phyloP scores from a whole-genome alignment of 2,888 invertebrate genomes.

The Rotaria sp. region DNA sequence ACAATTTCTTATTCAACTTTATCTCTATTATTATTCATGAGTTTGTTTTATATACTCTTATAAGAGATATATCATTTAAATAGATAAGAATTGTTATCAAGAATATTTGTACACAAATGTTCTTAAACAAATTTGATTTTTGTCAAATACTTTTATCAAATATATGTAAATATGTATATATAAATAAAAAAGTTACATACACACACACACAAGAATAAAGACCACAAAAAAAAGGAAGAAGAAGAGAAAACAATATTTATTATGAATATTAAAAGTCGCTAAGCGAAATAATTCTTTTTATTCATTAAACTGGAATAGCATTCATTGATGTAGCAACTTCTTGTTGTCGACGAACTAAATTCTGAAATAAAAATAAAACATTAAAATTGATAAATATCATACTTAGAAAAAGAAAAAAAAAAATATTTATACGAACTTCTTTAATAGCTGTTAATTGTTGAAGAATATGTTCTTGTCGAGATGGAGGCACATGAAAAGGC shows the following conservation, averaged over 20 bases:
- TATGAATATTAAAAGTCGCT: background rate
- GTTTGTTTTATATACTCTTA: no score
- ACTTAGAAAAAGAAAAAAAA: background rate
- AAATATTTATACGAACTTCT: background rate
- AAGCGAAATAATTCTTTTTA: background rate
- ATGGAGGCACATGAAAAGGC: constrained; percentile 28
- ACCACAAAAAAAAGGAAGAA: background rate
- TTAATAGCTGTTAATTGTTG: constrained; percentile 35
- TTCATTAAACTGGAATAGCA: constrained; percentile 11
- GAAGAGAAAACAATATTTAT: background rate
- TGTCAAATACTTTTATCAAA: no score
- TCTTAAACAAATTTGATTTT: no score
- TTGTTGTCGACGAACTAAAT: constrained; percentile 35
- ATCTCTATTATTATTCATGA: no score
- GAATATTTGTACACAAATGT: no score
- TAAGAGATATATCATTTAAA: no score
- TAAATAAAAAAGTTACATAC: no score
- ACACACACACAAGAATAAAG: no score
- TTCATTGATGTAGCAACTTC: constrained; percentile 34
- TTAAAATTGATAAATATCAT: background rate
- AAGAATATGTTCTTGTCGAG: constrained; percentile 38
- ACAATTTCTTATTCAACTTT: no score
- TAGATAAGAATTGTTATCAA: no score
- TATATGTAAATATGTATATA: no score
- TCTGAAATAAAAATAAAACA: constrained; percentile 16